phyloP scores from a whole-genome alignment of 2,797 vertebrate species.

The Lepilemur ruficaudatus region DNA sequence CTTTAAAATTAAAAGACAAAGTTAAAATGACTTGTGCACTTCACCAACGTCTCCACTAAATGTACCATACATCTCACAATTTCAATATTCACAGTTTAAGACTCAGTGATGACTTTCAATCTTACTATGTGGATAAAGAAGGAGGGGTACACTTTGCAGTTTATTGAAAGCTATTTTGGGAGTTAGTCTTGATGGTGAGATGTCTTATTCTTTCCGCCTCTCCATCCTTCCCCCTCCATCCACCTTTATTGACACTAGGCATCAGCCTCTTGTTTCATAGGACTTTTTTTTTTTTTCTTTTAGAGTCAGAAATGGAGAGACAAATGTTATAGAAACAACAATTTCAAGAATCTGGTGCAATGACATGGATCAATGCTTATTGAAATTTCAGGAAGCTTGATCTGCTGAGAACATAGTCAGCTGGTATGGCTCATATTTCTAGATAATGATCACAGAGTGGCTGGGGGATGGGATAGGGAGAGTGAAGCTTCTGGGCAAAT shows the following conservation, averaged over 20 bases:
- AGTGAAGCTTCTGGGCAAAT: conserved; percentile 37
- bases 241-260: conserved; percentile 34
- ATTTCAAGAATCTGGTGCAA: conserved; percentile 87
- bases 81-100: conserved; percentile 40
- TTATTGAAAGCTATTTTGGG: conserved; percentile 74
- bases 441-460: conserved; percentile 85
- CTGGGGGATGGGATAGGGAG: conserved; percentile 77
- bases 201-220: conserved; percentile 72
- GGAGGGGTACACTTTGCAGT: background rate
- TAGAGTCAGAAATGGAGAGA: conserved; percentile 53
- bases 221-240: conserved; percentile 51
- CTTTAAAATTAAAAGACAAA: conserved; percentile 82
- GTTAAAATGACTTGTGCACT: conserved; percentile 78
- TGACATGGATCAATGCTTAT: conserved; percentile 90
- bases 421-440: conserved; percentile 87
- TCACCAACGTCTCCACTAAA: conserved; percentile 68
- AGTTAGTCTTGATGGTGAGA: conserved; percentile 46
- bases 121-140: conserved; percentile 44
- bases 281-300: conserved; percentile 8
- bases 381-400: conserved; percentile 90
- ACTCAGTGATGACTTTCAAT: conserved; percentile 67
- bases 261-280: background rate
- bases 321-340: conserved; percentile 63
- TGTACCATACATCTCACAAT: conserved; percentile 66
- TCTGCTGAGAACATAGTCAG: conserved; percentile 82